These are phyloP conservation scores for Nomada goodeniana DNA, from an alignment of 2,888 invertebrate species.

Conservation along the genomic window DNA sequence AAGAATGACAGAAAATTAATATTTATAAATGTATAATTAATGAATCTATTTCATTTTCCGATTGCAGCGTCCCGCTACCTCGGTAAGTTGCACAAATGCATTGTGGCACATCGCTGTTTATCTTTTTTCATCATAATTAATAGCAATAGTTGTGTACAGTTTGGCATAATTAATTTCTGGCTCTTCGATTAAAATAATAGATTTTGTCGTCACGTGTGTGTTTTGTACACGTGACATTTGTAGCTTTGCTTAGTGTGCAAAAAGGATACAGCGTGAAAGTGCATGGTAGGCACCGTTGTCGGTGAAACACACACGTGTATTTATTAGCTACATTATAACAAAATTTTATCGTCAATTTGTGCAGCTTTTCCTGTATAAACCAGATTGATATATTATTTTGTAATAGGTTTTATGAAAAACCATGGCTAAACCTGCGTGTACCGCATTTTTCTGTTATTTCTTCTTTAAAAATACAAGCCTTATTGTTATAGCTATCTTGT, in stretches of 20 bases:
- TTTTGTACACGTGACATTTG: background rate
- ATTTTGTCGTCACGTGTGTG: background rate
- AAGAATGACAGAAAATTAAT: background rate
- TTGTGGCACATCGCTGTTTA: slow-evolving; percentile 39
- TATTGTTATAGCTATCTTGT: too few relatives aligned
- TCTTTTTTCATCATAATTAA: slow-evolving; percentile 3
- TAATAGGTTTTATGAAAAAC: too few relatives aligned
- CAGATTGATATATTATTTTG: background rate
- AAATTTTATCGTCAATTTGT: background rate
- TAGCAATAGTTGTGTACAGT: slow-evolving; percentile 29
- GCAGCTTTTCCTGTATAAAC: background rate
- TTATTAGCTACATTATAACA: background rate
- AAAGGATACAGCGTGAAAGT: slow-evolving; percentile 5
- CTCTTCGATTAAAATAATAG: slow-evolving; percentile 2
- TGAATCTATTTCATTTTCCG: slow-evolving; percentile 84
- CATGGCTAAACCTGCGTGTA: too few relatives aligned
- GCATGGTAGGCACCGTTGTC: slow-evolving; percentile 5
- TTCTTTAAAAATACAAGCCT: too few relatives aligned
- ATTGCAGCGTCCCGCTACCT: slow-evolving; percentile 88
- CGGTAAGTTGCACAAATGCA: slow-evolving; percentile 87
- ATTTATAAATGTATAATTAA: slow-evolving; percentile 74
- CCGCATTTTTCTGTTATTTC: too few relatives aligned
- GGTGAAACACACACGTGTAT: background rate
- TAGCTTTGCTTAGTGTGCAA: slow-evolving; percentile 25
- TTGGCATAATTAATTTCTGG: slow-evolving; percentile 49